These are phyloP conservation scores for Lasiurus borealis DNA, from an alignment of 2,113 vertebrate genomes.

Conservation along the genomic window DNA sequence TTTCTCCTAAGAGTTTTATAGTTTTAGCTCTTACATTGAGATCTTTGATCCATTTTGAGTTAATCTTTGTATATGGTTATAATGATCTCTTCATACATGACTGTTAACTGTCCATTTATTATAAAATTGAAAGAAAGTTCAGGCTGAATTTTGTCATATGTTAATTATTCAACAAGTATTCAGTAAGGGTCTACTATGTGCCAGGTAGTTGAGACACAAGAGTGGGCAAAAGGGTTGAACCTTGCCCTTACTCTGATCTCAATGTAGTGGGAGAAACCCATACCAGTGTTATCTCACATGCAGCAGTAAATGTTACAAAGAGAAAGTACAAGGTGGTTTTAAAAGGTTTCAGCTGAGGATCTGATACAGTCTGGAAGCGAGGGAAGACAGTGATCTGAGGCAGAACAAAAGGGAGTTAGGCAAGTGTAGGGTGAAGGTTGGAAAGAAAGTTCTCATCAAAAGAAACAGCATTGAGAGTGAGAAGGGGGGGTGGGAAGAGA, in stretches of 20 bases:
- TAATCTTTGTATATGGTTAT: slow-evolving; percentile 24
- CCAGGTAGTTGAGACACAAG: neutral
- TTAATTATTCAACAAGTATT: neutral
- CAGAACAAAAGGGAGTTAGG: neutral
- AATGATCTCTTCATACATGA: slow-evolving; percentile 4
- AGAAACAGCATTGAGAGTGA: neutral
- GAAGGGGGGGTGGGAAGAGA: neutral
- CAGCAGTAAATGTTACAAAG: neutral
- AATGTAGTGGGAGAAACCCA: neutral
- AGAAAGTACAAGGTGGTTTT: neutral
- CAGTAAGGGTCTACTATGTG: neutral
- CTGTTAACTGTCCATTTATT: neutral
- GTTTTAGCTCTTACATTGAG: slow-evolving; percentile 7
- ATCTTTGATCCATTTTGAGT: slow-evolving; percentile 35
- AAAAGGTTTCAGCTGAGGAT: neutral
- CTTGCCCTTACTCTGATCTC: neutral
- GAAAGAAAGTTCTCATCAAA: neutral
- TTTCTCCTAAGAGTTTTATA: slow-evolving; percentile 24
- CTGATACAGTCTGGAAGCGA: neutral
- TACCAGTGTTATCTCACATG: neutral
- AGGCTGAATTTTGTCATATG: neutral
- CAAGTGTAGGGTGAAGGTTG: neutral
- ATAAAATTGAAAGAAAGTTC: neutral
- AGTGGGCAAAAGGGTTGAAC: neutral
- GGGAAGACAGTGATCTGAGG: neutral